phyloP scores from a whole-genome alignment of 1,140 invertebrate species.

The Ceratina calcarata region DNA sequence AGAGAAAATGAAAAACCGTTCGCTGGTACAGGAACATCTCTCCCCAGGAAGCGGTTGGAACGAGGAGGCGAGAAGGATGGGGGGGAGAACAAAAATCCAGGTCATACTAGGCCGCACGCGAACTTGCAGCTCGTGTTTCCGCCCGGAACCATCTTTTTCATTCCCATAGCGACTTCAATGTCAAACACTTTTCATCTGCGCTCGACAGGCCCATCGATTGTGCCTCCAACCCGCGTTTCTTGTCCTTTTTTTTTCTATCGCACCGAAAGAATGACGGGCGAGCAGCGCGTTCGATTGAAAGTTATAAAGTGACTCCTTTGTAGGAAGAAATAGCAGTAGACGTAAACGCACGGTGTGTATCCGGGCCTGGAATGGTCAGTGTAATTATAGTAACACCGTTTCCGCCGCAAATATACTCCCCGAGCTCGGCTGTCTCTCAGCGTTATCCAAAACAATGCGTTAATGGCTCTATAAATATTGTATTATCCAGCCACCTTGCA shows the following conservation, averaged over 20 bases:
- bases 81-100: conserved; percentile 41
- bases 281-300: background rate
- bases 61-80: background rate
- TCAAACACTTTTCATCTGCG: conserved; percentile 58
- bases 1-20: background rate
- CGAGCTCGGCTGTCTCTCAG: no score
- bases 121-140: conserved; percentile 38
- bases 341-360: no score
- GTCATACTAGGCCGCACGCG: conserved; percentile 32
- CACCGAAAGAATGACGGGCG: background rate
- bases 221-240: conserved; percentile 14
- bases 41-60: conserved; percentile 25
- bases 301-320: no score
- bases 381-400: background rate
- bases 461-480: conserved; percentile 19
- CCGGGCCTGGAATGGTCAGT: background rate
- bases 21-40: conserved; percentile 18
- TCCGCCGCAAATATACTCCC: background rate
- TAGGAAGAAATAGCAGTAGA: no score
- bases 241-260: background rate
- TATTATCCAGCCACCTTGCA: background rate
- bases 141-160: conserved; percentile 61
- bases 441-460: conserved; percentile 10
- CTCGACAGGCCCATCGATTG: conserved; percentile 55
- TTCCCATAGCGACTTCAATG: conserved; percentile 45